Conservation (phyloP, 1,140 invertebrate genomes). For the Hypsibius dujardini region DNA sequence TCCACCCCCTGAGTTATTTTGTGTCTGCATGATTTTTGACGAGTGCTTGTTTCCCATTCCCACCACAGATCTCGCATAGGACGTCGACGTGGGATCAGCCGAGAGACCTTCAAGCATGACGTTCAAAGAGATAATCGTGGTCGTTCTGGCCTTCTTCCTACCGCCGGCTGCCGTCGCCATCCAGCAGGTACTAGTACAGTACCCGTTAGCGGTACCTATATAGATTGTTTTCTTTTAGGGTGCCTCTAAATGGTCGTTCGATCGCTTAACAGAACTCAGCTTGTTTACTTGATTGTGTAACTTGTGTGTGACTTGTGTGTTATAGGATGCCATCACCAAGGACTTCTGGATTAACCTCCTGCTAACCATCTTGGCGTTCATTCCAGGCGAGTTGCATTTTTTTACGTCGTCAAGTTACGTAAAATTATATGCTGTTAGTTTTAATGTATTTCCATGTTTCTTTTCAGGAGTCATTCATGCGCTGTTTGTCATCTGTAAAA, state of each 20-base stretch:
- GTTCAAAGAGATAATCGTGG: constrained; percentile 1
- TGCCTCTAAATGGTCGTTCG: no score
- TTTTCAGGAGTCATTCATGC: constrained; percentile 15
- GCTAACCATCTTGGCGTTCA: constrained; percentile 11
- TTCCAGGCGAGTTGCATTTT: not conserved
- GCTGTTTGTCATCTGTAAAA: not conserved
- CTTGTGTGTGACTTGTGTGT: no score
- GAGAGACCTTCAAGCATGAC: not conserved
- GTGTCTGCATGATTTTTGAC: no score
- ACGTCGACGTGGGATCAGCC: no score
- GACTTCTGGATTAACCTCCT: constrained; percentile 15
- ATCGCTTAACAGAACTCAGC: not conserved
- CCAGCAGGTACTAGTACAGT: not conserved
- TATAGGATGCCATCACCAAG: constrained; percentile 1
- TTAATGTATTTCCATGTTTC: not conserved
- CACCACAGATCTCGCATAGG: no score
- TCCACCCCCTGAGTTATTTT: no score
- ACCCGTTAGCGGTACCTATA: not conserved
- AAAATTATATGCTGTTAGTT: not conserved
- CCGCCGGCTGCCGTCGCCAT: not conserved
- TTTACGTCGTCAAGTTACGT: constrained; percentile 1
- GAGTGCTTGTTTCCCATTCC: no score
- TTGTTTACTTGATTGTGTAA: not conserved
- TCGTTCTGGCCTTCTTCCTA: constrained; percentile 8
- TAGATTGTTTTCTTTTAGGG: no score